Conservation (phyloP, 1,140 invertebrate genomes). For the Anthonomus grandis region DNA sequence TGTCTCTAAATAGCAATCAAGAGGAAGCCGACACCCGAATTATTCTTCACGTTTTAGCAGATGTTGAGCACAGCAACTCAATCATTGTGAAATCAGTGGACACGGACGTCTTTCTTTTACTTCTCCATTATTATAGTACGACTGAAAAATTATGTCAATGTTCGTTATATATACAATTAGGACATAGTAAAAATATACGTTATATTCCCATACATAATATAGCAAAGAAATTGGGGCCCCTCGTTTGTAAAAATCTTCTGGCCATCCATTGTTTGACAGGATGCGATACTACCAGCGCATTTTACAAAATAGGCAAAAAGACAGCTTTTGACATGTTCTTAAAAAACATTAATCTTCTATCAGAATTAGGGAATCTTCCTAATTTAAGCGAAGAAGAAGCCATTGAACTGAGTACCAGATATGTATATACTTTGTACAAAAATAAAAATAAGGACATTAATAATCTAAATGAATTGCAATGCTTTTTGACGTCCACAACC, state of each 20-base stretch:
- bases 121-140: background rate
- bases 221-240: background rate
- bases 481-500: background rate
- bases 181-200: slow-evolving; percentile 2
- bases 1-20: no score
- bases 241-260: no score
- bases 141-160: background rate
- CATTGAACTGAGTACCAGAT: background rate
- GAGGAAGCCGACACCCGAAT: background rate
- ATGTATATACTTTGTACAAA: background rate
- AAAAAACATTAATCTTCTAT: background rate
- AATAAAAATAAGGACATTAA: slow-evolving; percentile 6
- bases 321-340: slow-evolving; percentile 1
- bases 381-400: background rate
- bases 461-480: background rate
- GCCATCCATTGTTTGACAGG: slow-evolving; percentile 7
- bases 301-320: slow-evolving; percentile 10
- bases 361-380: background rate
- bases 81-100: no score
- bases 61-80: background rate
- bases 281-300: slow-evolving; percentile 9
- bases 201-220: background rate
- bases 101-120: no score
- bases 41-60: slow-evolving; percentile 3
- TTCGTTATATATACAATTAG: background rate